phyloP scores from a whole-genome alignment of 2,888 invertebrate genomes.

The Norana najaformis region DNA sequence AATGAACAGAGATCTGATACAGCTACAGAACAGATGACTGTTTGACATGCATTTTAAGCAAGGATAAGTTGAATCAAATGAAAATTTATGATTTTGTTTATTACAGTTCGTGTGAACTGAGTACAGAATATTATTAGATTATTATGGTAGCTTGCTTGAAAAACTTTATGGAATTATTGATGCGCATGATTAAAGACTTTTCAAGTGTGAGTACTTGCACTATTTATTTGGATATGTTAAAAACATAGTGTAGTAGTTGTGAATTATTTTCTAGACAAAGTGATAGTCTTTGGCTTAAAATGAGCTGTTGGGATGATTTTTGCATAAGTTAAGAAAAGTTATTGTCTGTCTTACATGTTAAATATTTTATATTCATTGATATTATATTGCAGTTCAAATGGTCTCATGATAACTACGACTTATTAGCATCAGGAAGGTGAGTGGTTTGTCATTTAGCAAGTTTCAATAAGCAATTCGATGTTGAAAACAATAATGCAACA shows the following conservation, averaged over 20 bases:
- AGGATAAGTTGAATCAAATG: not conserved
- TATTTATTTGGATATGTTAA: not conserved
- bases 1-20: not conserved
- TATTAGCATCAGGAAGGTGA: slow-evolving; percentile 63
- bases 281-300: not conserved
- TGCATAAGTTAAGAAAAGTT: not conserved
- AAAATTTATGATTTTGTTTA: not conserved
- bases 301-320: not conserved
- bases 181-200: not conserved
- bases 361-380: not conserved
- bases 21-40: not conserved
- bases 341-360: not conserved
- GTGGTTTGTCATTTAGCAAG: not conserved
- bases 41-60: not conserved
- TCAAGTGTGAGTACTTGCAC: not conserved
- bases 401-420: slow-evolving; percentile 61
- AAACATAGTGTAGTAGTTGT: not conserved
- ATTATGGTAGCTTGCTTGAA: not conserved
- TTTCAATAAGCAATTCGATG: not conserved
- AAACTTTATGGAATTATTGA: not conserved
- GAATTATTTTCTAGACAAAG: not conserved
- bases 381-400: slow-evolving; percentile 62
- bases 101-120: not conserved
- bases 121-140: not conserved
- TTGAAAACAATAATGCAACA: not conserved